Conservation (phyloP, 2,888 invertebrate species). For the Parapristionchus giblindavisi region DNA sequence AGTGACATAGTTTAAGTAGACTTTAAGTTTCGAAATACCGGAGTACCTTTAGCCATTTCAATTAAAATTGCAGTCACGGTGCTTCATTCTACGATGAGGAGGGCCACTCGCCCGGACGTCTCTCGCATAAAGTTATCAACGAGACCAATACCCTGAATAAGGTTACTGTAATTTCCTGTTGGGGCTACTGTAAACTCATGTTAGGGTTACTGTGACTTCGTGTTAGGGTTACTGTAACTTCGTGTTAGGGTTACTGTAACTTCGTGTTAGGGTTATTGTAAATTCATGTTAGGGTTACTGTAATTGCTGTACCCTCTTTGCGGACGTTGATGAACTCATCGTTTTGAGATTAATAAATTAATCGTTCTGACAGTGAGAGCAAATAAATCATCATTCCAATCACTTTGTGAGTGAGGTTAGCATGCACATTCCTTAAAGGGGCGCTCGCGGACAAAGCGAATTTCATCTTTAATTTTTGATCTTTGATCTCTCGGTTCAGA, state of each 20-base stretch:
- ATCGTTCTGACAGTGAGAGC: too few species aligned
- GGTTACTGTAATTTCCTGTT: conserved; percentile 29
- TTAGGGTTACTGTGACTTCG: background rate
- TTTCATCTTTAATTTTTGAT: too few species aligned
- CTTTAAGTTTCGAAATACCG: too few species aligned
- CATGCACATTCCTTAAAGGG: background rate
- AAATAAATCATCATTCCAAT: too few species aligned
- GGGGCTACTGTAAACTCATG: too few species aligned
- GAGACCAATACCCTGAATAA: conserved; percentile 64
- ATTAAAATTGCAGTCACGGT: background rate
- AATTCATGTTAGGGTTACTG: background rate
- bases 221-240: background rate
- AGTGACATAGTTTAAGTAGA: too few species aligned
- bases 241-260: too few species aligned
- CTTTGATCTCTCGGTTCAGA: conserved; percentile 47
- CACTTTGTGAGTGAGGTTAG: too few species aligned
- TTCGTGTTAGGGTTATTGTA: too few species aligned
- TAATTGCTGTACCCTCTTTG: background rate
- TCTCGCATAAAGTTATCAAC: conserved; percentile 62
- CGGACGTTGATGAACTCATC: too few species aligned
- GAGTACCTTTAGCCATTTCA: conserved; percentile 46
- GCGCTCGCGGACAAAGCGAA: background rate
- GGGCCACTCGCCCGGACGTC: conserved; percentile 59
- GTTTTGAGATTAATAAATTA: too few species aligned
- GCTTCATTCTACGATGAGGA: conserved; percentile 61